Evolutionary conservation across 2,113 vertebrate genomes (phyloP), one percentile per base, ranked within the genome.

Genomic region (Ammodytes dubius): DNA sequence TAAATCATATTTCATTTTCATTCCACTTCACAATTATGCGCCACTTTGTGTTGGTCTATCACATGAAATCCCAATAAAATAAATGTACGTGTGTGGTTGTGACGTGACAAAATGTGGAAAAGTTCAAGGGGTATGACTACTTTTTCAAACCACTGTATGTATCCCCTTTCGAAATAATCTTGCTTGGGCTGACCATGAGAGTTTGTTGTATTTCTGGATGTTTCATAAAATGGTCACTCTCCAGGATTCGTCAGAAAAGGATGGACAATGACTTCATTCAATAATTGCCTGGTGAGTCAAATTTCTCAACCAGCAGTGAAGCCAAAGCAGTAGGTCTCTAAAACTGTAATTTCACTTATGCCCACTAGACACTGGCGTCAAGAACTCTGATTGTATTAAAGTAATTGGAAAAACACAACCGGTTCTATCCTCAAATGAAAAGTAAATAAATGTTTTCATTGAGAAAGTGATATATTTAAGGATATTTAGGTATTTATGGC

Each of bases 301-400:
- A 70, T 60, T 10, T 68, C 13, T 57, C 50, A n/a, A 49, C 77
- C 71, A 40, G 60, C 40, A 47, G n/a, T 64, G 74, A 81, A 43
- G 70, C 14, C 81, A 74, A 65, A 77, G 75, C 64, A 5, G n/a
- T 1, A 69, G 17, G 54, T 63, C 70, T 35, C 65, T 47, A 40
- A 50, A 65, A 53, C 74, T 45, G 37, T 17, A 60, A 1, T 60
- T 61, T 71, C 46, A 61, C 27, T 61, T 19, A 27, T 58, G 61
- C 14, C 65, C 58, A 64, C 14, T 7, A 17, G 45, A 52, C n/a
- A n/a, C n/a, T n/a, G n/a, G n/a, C 3, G 1, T 56, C 39, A 45
- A 63, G 40, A 43, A 49, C 6, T 9, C 8, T n/a, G n/a, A n/a
- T n/a, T 50, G 17, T 0, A 37, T 57, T 47, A 17, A 58, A 17